A percentile compares a stretch with the other conserved stretches of the same genome.
Conservation (phyloP, 2,797 vertebrate species). For the Buceros bicornis region DNA sequence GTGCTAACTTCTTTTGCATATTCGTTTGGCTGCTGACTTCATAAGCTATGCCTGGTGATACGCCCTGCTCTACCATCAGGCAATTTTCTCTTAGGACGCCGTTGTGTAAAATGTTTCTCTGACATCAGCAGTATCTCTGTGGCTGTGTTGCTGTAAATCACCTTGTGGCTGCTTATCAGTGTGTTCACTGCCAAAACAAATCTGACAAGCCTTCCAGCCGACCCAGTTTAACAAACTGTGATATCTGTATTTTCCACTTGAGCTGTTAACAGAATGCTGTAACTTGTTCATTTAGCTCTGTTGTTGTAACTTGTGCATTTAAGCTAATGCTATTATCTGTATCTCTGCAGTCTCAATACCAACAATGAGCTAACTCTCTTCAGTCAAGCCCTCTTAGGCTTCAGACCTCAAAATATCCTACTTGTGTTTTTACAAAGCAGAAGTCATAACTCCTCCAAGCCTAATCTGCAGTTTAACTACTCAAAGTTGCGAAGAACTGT, state of each 20-base stretch:
- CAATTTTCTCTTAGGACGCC: neutral
- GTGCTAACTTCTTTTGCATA: accelerated
- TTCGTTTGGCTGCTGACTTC: neutral
- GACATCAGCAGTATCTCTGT: neutral
- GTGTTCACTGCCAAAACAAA: neutral
- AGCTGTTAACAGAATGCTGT: neutral
- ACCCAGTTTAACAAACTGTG: neutral
- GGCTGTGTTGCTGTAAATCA: neutral
- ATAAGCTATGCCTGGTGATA: neutral
- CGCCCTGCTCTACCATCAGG: neutral
- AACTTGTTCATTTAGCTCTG: neutral
- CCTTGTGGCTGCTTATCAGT: neutral
- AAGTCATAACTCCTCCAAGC: neutral
- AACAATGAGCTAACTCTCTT: neutral
- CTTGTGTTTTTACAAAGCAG: neutral
- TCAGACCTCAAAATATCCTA: neutral
- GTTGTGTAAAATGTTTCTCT: neutral
- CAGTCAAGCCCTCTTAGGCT: neutral
- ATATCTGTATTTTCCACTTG: neutral
- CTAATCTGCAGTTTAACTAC: neutral
- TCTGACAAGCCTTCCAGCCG: neutral
- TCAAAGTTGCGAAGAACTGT: neutral
- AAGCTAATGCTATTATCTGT: neutral
- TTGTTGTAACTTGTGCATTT: neutral
- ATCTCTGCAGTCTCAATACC: neutral